Evolutionary conservation across 2,113 vertebrate genomes (phyloP), one percentile per base, ranked within the genome.

Genomic region (Corythornis cristatus): DNA sequence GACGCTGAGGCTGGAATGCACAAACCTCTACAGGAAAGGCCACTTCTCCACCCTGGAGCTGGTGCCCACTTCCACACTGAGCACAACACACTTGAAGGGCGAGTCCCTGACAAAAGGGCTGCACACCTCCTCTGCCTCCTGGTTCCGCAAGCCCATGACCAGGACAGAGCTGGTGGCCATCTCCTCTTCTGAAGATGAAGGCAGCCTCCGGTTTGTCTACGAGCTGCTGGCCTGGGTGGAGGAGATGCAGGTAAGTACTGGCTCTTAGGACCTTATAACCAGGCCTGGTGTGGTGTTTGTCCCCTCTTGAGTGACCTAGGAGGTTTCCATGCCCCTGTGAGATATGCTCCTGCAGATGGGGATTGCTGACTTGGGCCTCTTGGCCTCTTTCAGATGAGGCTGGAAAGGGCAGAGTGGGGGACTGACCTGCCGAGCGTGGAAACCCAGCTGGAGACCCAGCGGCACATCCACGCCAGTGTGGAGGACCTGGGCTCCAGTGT

Each of bases 191-290:
- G 99, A 99, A 93, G 99, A 99, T 6, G 99, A 99, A 78, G 99
- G 99, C 72, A 99, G 97, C 95, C 98, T 99, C 66, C 98, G 99
- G 92, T 99, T 99, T 40, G 98, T 99, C 86, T 99, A 99, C 8
- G 99, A 99, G 96, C 98, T 99, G 82, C 98, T 99, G 20, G 98
- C 99, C 75, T 99, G 99, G 99, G 99, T 99, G 95, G 99, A 99
- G 96, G 99, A 99, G 95, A 99, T 99, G 22, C 99, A 99, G 98
- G 99, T 99, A 89, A 10, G 97, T 67, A 8, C 51, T 14, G 40
- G 8, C 61, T 46, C 43, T 15, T 60, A 25, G 45, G 61, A 37
- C 58, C 62, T 31, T 43, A 25, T 40, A 0, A 54, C 57, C 23
- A 23, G 35, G 11, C 3, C 50, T 71, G 61, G 5, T 0, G 1